A percentile compares a stretch with the other conserved stretches of the same genome.
phyloP scores from a whole-genome alignment of 2,113 vertebrate genomes.

The Stigmatopora nigra region DNA sequence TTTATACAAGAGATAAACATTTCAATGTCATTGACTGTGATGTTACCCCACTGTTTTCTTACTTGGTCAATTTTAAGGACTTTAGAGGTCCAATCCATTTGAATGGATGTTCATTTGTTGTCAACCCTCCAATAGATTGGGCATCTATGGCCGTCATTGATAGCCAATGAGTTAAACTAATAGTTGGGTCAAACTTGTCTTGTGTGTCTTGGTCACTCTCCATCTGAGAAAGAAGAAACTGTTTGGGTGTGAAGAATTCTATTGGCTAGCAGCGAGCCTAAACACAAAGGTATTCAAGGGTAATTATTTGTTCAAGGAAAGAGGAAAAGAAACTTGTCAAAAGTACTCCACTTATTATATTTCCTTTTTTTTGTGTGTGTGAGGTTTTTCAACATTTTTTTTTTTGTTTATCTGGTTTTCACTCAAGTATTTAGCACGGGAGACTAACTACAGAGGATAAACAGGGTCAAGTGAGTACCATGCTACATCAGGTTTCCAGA shows the following conservation, averaged over 20 bases:
- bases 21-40: too few relatives aligned
- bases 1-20: constrained; percentile 31
- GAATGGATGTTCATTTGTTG: too few relatives aligned
- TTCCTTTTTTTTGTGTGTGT: constrained; percentile 68
- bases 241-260: constrained; percentile 45
- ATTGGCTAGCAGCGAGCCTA: constrained; percentile 40
- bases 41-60: too few relatives aligned
- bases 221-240: constrained; percentile 50
- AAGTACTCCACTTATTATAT: constrained; percentile 57
- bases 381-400: constrained; percentile 59
- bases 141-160: too few relatives aligned
- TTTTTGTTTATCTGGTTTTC: constrained; percentile 54
- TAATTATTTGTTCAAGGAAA: constrained; percentile 59
- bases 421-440: constrained; percentile 64
- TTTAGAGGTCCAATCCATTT: too few relatives aligned
- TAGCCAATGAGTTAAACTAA: too few relatives aligned
- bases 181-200: constrained; percentile 39
- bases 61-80: too few relatives aligned
- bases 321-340: constrained; percentile 37
- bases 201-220: constrained; percentile 47
- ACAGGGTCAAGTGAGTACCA: constrained; percentile 68
- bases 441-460: constrained; percentile 62
- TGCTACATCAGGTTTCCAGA: constrained; percentile 77
- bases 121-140: too few relatives aligned
- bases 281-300: constrained; percentile 58